These are phyloP conservation scores for Barypeithes pellucidus DNA, from an alignment of 2,888 invertebrate genomes.

Conservation along the genomic window DNA sequence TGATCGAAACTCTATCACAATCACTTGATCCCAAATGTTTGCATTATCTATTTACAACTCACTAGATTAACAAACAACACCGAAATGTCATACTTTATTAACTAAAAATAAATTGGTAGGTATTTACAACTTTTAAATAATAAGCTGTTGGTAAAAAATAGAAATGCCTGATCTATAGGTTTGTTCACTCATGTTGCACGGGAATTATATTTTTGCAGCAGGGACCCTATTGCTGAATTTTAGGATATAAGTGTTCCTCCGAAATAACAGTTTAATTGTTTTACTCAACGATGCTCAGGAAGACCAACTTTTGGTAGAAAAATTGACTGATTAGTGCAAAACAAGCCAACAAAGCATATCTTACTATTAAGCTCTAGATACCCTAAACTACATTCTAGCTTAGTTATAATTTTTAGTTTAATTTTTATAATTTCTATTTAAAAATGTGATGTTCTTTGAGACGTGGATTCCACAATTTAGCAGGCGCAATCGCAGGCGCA, in stretches of 20 bases:
- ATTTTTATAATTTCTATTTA: slow-evolving; percentile 25
- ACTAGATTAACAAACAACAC: slow-evolving; percentile 38
- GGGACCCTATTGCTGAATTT: too few relatives aligned
- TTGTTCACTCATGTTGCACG: too few relatives aligned
- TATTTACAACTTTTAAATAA: slow-evolving; percentile 40
- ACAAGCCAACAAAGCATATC: too few relatives aligned
- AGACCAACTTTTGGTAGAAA: too few relatives aligned
- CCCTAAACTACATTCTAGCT: slow-evolving; percentile 28
- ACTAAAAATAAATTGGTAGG: slow-evolving; percentile 30
- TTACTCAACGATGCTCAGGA: too few relatives aligned
- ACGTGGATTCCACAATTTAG: slow-evolving; percentile 63
- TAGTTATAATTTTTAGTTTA: slow-evolving; percentile 29
- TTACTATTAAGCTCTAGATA: slow-evolving; percentile 32
- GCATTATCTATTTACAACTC: slow-evolving; percentile 37
- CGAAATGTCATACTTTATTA: slow-evolving; percentile 33
- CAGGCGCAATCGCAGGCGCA: slow-evolving; percentile 85
- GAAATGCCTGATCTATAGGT: slow-evolving; percentile 14
- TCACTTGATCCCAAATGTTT: slow-evolving; percentile 31
- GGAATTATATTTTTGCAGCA: too few relatives aligned
- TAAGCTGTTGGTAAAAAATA: slow-evolving; percentile 39
- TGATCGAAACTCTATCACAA: slow-evolving; percentile 32
- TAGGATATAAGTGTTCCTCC: too few relatives aligned
- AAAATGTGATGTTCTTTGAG: slow-evolving; percentile 26
- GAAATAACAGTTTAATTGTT: too few relatives aligned
- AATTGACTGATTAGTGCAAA: too few relatives aligned